phyloP scores from a whole-genome alignment of 2,888 invertebrate species.

The Phyllotreta cruciferae region DNA sequence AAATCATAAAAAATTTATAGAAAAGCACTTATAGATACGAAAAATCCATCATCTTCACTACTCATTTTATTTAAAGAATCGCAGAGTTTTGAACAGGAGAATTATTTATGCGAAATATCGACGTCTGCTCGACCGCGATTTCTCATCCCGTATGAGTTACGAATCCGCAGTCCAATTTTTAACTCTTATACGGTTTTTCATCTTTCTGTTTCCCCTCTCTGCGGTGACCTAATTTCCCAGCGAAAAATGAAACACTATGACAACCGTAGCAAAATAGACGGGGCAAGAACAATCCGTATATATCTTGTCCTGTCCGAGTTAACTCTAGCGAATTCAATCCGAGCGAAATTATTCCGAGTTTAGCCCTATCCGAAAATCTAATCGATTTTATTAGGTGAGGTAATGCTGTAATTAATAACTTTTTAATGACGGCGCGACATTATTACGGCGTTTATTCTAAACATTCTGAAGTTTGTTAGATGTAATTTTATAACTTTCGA shows the following conservation, averaged over 20 bases:
- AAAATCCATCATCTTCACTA: too few species aligned
- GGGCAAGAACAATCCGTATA: conserved; percentile 19
- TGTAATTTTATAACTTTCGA: too few species aligned
- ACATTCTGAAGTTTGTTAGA: too few species aligned
- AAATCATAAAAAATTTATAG: too few species aligned
- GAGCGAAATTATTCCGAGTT: not conserved
- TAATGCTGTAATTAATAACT: too few species aligned
- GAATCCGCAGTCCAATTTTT: conserved; percentile 17
- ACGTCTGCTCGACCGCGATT: not conserved
- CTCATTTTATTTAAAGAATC: too few species aligned
- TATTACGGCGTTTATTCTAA: too few species aligned
- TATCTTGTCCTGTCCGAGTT: conserved; percentile 18
- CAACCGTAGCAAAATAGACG: conserved; percentile 13
- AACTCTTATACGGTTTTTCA: conserved; percentile 4
- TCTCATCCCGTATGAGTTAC: conserved; percentile 8
- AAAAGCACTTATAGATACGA: too few species aligned
- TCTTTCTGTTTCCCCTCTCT: conserved; percentile 4
- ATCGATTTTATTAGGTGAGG: not conserved
- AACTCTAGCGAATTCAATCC: conserved; percentile 21
- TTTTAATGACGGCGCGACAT: too few species aligned
- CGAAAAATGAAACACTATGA: too few species aligned
- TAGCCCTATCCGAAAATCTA: not conserved
- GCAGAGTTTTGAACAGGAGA: too few species aligned
- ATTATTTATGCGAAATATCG: too few species aligned
- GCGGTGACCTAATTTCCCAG: conserved; percentile 10